These are phyloP conservation scores for Tillus elongatus DNA, from an alignment of 2,888 invertebrate genomes.

Conservation along the genomic window DNA sequence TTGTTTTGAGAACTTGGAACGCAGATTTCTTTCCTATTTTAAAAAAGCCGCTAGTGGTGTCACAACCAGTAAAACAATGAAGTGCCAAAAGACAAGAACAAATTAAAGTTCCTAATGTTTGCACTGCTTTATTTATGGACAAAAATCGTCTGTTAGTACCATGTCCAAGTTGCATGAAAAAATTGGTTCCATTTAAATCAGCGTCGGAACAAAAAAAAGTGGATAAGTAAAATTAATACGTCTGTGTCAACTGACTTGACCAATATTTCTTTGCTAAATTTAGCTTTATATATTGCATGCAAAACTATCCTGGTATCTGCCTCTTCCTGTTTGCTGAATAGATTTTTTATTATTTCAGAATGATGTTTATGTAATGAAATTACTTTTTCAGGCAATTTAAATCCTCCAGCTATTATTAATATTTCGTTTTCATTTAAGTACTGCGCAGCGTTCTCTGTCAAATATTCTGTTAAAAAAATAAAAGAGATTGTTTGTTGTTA, in stretches of 20 bases:
- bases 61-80: constrained; percentile 2
- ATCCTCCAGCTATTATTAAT: constrained; percentile 6
- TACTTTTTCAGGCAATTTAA: constrained; percentile 7
- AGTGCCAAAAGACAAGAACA: constrained; percentile 1
- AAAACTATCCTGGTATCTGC: constrained; percentile 9
- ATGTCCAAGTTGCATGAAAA: constrained; percentile 5
- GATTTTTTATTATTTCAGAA: constrained; percentile 5
- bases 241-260: constrained; percentile 12
- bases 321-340: constrained; percentile 10
- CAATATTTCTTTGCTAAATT: constrained; percentile 12
- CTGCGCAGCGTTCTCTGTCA: constrained; percentile 9
- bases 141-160: constrained; percentile 5
- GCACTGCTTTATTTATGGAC: neutral
- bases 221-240: constrained; percentile 13
- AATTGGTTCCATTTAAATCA: neutral
- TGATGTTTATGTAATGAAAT: constrained; percentile 6
- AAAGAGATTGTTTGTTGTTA: constrained; percentile 15
- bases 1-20: neutral
- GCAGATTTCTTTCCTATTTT: constrained; percentile 2
- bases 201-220: constrained; percentile 8
- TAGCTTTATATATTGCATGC: constrained; percentile 10
- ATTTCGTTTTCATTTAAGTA: constrained; percentile 12
- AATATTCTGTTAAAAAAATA: constrained; percentile 15
- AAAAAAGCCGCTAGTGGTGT: constrained; percentile 2
- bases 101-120: neutral